Percentiles rank a stretch among this genome's conserved stretches.
Conservation (phyloP, 2,113 vertebrate species). For the Crotalus horridus region DNA sequence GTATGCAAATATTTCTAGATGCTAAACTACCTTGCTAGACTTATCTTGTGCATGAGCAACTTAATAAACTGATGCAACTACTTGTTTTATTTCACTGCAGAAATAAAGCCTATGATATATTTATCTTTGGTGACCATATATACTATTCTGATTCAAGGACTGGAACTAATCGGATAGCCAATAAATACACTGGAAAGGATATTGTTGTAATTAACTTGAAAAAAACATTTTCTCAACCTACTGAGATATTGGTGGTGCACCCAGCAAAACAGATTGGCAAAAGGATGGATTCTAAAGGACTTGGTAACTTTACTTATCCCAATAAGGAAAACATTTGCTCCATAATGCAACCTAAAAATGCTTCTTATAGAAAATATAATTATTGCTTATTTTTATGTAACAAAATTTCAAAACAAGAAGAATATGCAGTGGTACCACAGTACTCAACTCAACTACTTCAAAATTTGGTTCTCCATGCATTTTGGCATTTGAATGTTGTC, state of each 20-base stretch:
- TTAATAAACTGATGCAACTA: background rate
- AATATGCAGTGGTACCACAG: background rate
- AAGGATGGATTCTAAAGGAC: slow-evolving; percentile 5
- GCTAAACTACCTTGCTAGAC: background rate
- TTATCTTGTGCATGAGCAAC: background rate
- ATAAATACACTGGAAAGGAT: slow-evolving; percentile 82
- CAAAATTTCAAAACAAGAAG: background rate
- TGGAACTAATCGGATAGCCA: slow-evolving; percentile 72
- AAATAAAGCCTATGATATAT: slow-evolving; percentile 67
- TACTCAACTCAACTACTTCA: too few relatives aligned
- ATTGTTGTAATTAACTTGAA: slow-evolving; percentile 69
- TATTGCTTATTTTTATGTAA: background rate
- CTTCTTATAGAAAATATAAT: background rate
- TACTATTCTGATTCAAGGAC: slow-evolving; percentile 79
- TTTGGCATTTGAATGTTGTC: too few relatives aligned
- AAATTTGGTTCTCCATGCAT: too few relatives aligned
- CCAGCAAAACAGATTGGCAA: slow-evolving; percentile 69
- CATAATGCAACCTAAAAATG: background rate
- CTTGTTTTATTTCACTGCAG: slow-evolving; percentile 58
- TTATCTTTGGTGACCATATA: slow-evolving; percentile 77
- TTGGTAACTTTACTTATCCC: slow-evolving; percentile 61
- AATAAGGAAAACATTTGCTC: background rate
- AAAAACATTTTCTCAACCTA: slow-evolving; percentile 63
- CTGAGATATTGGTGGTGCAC: slow-evolving; percentile 79
- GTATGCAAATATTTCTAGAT: background rate